Evolutionary conservation across 2,797 vertebrate genomes (phyloP), one percentile per base, ranked within the genome.

Genomic region (Poecilia picta): DNA sequence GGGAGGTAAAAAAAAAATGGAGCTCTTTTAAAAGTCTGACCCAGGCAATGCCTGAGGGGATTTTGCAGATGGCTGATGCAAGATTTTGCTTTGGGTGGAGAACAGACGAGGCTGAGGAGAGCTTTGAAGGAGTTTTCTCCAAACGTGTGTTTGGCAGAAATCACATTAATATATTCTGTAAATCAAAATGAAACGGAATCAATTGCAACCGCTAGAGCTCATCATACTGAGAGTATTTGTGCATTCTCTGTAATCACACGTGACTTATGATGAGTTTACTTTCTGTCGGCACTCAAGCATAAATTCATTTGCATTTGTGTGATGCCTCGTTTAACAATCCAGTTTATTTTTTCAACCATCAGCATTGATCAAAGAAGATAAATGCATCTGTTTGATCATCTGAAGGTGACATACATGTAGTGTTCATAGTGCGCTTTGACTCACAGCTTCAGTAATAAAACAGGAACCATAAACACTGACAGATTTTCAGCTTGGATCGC

Each of bases 41-140:
- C 25, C 43, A 1, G 13, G 77, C 31, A 8, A 1, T 23, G 45
- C 53, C 75, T 8, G 33, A 53, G 72, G 74, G 72, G 62, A 49
- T 77, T 71, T 55, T 36, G 45, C 12, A 80, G 18, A 25, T 43
- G 83, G 82, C 85, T 93, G 91, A 93, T 92, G 88, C 83, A 91
- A 91, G 51, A 92, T 72, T 79, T 83, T 87, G 78, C 85, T 87
- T 88, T 73, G 62, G 73, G 70, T 59, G 70, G 74, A 75, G 55
- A 75, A 46, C 13, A 2, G 12, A n/a, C 8, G 7, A 12, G 33
- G 25, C 36, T 16, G 7, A 75, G 46, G 23, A 41, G 51, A 57
- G 12, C 43, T 77, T 39, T 23, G 28, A 66, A 23, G 49, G 13
- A 39, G 64, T 5, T 41, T 25, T 25, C 41, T 41, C 4, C 20